Conservation (phyloP, 2,797 vertebrate species). For the Heliangelus exortis region DNA sequence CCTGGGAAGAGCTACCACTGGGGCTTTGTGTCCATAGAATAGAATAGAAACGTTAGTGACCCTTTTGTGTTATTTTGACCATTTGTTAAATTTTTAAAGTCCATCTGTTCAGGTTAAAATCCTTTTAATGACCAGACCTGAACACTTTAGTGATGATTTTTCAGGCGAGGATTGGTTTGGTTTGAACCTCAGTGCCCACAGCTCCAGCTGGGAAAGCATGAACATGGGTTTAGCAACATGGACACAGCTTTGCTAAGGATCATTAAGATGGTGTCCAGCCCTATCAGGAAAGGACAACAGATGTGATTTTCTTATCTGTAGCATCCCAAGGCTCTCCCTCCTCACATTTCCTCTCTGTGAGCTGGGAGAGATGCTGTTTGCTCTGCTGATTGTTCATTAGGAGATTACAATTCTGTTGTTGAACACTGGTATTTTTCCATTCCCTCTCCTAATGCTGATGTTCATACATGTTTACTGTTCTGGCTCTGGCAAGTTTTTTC, state of each 20-base stretch:
- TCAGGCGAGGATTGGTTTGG: not conserved
- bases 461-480: not conserved
- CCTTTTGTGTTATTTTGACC: not conserved
- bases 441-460: not conserved
- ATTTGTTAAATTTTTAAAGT: slow-evolving; percentile 29
- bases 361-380: not conserved
- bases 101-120: slow-evolving; percentile 36
- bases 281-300: not conserved
- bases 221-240: not conserved
- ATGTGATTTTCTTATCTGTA: slow-evolving; percentile 13
- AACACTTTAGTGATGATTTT: slow-evolving; percentile 12
- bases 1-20: not conserved
- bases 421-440: not conserved
- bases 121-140: not conserved
- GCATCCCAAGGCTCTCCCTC: not conserved
- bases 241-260: not conserved
- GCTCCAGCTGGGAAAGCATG: not conserved
- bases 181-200: not conserved
- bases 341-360: not conserved
- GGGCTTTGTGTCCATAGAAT: not conserved
- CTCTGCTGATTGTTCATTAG: not conserved
- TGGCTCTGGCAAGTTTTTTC: not conserved
- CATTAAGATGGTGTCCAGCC: not conserved
- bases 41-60: not conserved
- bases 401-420: not conserved